phyloP scores from a whole-genome alignment of 2,113 vertebrate genomes.

The Dromiciops gliroides region DNA sequence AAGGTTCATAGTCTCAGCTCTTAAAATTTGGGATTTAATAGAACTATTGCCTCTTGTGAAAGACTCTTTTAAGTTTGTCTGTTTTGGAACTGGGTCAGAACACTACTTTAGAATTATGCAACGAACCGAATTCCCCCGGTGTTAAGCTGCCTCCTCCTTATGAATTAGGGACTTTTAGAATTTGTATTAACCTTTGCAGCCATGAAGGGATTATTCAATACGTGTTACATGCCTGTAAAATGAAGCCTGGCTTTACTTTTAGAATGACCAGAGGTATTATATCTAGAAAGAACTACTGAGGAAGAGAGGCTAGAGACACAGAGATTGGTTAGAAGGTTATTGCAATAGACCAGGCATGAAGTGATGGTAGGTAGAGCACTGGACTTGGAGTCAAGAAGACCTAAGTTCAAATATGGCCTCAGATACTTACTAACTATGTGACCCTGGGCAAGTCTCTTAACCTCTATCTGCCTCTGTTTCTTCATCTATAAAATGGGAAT shows the following conservation, averaged over 20 bases:
- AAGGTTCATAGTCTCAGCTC: constrained; percentile 63
- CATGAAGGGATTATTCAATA: background rate
- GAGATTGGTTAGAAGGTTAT: background rate
- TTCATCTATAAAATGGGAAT: background rate
- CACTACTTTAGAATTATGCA: background rate
- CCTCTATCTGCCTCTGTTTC: background rate
- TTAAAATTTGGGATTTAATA: constrained; percentile 58
- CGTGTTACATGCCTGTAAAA: background rate
- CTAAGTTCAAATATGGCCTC: background rate
- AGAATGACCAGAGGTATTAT: background rate
- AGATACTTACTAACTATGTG: background rate
- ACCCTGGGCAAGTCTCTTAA: background rate
- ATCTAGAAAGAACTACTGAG: background rate
- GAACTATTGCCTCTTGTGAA: constrained; percentile 58
- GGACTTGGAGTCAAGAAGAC: background rate
- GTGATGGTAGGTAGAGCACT: background rate
- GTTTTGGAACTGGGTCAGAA: constrained; percentile 1
- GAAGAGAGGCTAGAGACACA: background rate
- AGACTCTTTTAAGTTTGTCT: constrained; percentile 42
- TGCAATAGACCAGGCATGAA: background rate
- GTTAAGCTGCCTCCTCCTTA: background rate
- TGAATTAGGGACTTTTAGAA: background rate
- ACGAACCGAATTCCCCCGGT: accelerated
- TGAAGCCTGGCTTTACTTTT: background rate
- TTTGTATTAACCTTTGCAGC: background rate